Conservation (phyloP, 2,888 invertebrate species). For the Thymelicus lineola region DNA sequence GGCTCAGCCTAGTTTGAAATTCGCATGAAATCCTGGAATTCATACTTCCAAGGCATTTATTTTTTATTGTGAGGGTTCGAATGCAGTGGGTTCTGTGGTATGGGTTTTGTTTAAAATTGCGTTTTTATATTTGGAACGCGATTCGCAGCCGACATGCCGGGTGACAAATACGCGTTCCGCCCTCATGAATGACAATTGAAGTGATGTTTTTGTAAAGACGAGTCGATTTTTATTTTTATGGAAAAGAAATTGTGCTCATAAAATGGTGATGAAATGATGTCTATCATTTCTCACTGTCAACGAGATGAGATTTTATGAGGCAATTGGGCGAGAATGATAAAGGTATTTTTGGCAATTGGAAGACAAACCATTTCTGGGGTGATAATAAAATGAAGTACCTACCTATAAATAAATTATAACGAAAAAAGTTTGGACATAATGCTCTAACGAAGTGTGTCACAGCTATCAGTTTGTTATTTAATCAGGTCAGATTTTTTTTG, state of each 20-base stretch:
- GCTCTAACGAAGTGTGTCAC: too few species aligned
- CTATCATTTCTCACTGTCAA: slow-evolving; percentile 81
- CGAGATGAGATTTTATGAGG: slow-evolving; percentile 76
- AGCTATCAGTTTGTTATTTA: too few species aligned
- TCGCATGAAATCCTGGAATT: slow-evolving; percentile 48
- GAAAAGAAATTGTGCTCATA: slow-evolving; percentile 83
- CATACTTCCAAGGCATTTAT: slow-evolving; percentile 70
- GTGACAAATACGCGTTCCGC: slow-evolving; percentile 83
- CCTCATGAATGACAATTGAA: slow-evolving; percentile 85
- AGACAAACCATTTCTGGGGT: background rate
- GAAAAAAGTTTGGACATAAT: background rate
- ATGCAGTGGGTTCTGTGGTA: slow-evolving; percentile 69
- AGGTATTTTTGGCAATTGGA: slow-evolving; percentile 38
- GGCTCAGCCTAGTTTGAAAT: slow-evolving; percentile 16
- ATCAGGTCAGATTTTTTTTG: too few species aligned
- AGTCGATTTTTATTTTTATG: slow-evolving; percentile 80
- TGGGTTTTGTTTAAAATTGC: slow-evolving; percentile 82
- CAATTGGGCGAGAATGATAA: slow-evolving; percentile 73
- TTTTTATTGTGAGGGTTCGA: slow-evolving; percentile 80
- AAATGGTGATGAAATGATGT: slow-evolving; percentile 83
- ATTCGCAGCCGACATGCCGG: slow-evolving; percentile 72
- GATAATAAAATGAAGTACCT: background rate
- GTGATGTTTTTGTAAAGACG: slow-evolving; percentile 83
- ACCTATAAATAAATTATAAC: background rate
- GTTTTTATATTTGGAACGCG: slow-evolving; percentile 84